Evolutionary conservation across 2,888 invertebrate genomes (phyloP).

Genomic region (Vanessa cardui): DNA sequence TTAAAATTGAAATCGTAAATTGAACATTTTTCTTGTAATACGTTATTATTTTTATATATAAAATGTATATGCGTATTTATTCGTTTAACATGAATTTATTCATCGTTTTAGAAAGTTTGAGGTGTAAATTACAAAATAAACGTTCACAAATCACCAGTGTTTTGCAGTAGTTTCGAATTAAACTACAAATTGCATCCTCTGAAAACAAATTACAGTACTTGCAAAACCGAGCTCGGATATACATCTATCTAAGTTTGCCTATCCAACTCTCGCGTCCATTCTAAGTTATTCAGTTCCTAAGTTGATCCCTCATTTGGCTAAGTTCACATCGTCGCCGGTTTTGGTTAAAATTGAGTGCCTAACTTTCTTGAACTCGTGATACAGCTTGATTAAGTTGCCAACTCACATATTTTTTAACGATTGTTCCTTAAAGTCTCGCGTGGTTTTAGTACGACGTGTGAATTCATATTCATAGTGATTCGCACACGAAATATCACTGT

Average conservation of each 20-base stretch:
- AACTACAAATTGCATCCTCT: constrained; percentile 22
- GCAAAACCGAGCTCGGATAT: constrained; percentile 42
- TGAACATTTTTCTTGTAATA: neutral
- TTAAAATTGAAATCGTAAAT: neutral
- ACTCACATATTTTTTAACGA: constrained; percentile 1
- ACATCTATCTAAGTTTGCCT: constrained; percentile 58
- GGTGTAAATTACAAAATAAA: constrained; percentile 14
- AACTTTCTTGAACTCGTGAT: constrained; percentile 17
- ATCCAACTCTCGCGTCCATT: constrained; percentile 39
- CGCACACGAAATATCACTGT: too few species aligned
- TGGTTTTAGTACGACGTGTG: too few species aligned
- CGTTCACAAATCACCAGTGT: constrained; percentile 21
- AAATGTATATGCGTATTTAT: neutral
- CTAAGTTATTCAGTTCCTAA: constrained; percentile 50
- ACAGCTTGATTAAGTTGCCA: constrained; percentile 2
- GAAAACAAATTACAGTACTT: constrained; percentile 33
- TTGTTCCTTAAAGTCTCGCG: neutral
- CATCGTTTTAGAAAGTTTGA: constrained; percentile 8
- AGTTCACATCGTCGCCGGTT: constrained; percentile 43
- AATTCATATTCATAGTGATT: too few species aligned
- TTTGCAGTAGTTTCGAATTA: constrained; percentile 24
- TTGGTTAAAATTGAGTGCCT: constrained; percentile 40
- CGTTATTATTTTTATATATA: neutral
- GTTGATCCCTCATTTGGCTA: constrained; percentile 51
- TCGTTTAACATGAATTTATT: neutral